phyloP scores from a whole-genome alignment of 1,140 invertebrate genomes.

The Wiebesia pumilae region DNA sequence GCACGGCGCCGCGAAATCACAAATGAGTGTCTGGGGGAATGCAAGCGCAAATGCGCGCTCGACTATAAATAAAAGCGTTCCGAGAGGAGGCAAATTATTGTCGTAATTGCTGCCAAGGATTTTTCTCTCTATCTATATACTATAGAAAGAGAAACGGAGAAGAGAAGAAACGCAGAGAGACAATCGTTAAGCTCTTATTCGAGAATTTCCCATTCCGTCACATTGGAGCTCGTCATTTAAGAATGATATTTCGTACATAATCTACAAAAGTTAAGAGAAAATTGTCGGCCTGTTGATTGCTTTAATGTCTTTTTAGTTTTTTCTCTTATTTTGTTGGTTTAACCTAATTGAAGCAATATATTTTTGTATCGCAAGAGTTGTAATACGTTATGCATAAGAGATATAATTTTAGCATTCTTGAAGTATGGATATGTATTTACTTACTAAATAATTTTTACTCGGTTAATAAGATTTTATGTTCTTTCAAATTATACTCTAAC shows the following conservation, averaged over 20 bases:
- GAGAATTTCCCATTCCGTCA: constrained; percentile 21
- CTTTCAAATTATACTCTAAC: background rate
- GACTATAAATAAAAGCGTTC: constrained; percentile 46
- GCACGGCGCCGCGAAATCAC: constrained; percentile 47
- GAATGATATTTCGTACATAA: constrained; percentile 39
- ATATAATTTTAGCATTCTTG: background rate
- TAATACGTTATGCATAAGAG: background rate
- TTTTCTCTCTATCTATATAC: constrained; percentile 23
- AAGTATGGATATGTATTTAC: background rate
- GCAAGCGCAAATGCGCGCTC: constrained; percentile 1
- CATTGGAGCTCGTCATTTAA: background rate
- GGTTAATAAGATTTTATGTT: background rate
- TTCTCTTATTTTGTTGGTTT: background rate
- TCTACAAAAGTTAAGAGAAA: constrained; percentile 30
- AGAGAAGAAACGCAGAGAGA: background rate
- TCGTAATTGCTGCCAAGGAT: constrained; percentile 58
- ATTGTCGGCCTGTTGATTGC: constrained; percentile 30
- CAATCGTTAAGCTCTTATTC: constrained; percentile 45
- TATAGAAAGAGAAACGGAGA: background rate
- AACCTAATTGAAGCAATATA: constrained; percentile 38
- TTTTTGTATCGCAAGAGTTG: constrained; percentile 1
- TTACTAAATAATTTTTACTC: background rate
- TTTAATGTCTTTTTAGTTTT: constrained; percentile 17
- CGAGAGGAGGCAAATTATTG: constrained; percentile 30
- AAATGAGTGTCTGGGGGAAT: background rate